Evolutionary conservation across 2,113 vertebrate species (phyloP).

Genomic region (Ciconia boyciana): DNA sequence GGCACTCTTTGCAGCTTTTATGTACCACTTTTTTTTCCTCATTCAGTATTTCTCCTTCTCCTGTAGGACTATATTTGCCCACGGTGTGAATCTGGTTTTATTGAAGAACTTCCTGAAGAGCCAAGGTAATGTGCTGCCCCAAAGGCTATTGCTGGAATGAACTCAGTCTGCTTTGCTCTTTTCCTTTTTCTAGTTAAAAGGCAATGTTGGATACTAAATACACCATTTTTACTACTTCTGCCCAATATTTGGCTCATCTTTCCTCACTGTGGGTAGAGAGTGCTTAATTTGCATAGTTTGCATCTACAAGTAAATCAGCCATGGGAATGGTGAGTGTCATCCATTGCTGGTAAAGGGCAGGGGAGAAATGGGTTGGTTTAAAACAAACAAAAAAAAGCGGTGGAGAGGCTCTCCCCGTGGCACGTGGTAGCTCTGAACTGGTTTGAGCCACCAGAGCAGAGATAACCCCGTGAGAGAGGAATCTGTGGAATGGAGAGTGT

Average conservation of each 20-base stretch:
- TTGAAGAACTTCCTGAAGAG: conserved; percentile 92
- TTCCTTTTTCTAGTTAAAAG: background rate
- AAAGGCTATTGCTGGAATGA: background rate
- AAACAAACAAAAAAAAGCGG: background rate
- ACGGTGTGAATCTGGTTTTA: conserved; percentile 92
- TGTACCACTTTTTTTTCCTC: background rate
- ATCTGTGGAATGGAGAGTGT: fast-evolving
- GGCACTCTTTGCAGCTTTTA: background rate
- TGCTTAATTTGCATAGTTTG: background rate
- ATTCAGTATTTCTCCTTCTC: background rate
- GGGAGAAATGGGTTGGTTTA: background rate
- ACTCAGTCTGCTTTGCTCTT: background rate
- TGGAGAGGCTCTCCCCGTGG: background rate
- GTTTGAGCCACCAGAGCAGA: background rate
- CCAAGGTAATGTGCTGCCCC: conserved; percentile 77
- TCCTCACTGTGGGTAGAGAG: background rate
- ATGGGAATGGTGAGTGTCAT: fast-evolving
- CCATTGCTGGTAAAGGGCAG: fast-evolving
- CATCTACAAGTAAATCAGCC: background rate
- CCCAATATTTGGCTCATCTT: background rate
- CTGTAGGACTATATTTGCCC: conserved; percentile 93
- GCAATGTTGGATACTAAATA: background rate
- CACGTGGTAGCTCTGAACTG: background rate
- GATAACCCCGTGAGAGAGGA: background rate
- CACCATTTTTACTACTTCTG: background rate